Evolutionary conservation across 1,140 invertebrate species (phyloP), one percentile per base, ranked within the genome.

Genomic region (Leptopilina clavipes): DNA sequence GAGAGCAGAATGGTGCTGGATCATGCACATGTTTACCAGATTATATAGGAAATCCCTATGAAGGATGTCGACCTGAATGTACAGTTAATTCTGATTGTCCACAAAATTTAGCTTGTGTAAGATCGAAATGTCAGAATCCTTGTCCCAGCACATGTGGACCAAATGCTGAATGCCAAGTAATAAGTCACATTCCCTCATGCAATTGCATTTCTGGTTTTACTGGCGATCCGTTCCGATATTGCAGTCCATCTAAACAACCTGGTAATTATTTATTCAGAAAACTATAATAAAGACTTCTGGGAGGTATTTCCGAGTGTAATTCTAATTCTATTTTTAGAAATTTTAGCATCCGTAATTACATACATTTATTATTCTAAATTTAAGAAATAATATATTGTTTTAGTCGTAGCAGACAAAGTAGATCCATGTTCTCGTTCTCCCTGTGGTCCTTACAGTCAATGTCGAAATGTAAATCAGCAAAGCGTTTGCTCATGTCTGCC

Each of bases 381-480:
- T 65, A 25, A 3, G 12, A 25, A 25, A 12, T 10, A 59, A 59
- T 56, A n/a, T 19, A 2, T 11, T 25, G 6, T 65, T 79, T 70
- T 71, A 76, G 65, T 31, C 45, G 81, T 84, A 1, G 59, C 73
- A 2, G 79, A 82, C 17, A 78, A 80, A 40, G 54, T 84, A 48
- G 71, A 79, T 44, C 75, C 78, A 44, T 79, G 78, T 54, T 88
- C 87, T 83, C 80, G 80, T 87, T 77, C 92, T 45, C 94, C 93
- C 31, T 95, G 94, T 87, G 94, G 94, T 72, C 92, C 93, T 37
- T 94, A 95, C 85, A 93, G 93, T 79, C 87, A 92, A 44, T 97
- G 96, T 83, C 90, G 92, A 37, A 90, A 91, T 22, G 88, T 93
- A 48, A 93, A 94, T 74, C 91, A 91, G 14, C 92, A 91, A 78